Percentiles rank a stretch among this genome's conserved stretches.
Evolutionary conservation across 1,140 invertebrate genomes (phyloP).

Genomic region (Rhopalosiphum padi): DNA sequence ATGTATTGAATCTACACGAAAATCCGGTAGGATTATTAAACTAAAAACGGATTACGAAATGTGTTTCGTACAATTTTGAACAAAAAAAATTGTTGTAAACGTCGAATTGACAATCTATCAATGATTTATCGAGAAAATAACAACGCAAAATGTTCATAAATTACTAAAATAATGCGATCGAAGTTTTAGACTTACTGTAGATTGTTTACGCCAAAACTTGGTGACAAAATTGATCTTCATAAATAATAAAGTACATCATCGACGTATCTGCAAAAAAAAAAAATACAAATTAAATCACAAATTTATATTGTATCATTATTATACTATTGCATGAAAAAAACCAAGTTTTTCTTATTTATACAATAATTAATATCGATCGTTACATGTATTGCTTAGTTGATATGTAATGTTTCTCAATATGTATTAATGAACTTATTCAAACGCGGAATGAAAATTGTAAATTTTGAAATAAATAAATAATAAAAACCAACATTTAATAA

Average conservation of each 20-base stretch:
- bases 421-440: neutral
- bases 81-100: neutral
- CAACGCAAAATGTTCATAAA: neutral
- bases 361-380: neutral
- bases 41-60: neutral
- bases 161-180: neutral
- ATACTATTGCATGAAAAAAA: neutral
- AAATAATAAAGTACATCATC: neutral
- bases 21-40: neutral
- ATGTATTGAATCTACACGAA: neutral
- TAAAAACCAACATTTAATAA: neutral
- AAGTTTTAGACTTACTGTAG: neutral
- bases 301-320: neutral
- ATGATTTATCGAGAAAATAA: neutral
- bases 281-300: neutral
- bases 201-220: neutral
- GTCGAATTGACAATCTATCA: neutral
- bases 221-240: neutral
- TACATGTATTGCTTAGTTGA: neutral
- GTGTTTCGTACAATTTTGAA: neutral
- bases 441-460: neutral
- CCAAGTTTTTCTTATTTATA: neutral
- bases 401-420: neutral
- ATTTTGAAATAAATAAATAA: neutral
- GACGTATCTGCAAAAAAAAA: neutral